Base-by-base conservation (phyloP, 2,113 vertebrate genomes). In the Chitala chitala region DNA sequence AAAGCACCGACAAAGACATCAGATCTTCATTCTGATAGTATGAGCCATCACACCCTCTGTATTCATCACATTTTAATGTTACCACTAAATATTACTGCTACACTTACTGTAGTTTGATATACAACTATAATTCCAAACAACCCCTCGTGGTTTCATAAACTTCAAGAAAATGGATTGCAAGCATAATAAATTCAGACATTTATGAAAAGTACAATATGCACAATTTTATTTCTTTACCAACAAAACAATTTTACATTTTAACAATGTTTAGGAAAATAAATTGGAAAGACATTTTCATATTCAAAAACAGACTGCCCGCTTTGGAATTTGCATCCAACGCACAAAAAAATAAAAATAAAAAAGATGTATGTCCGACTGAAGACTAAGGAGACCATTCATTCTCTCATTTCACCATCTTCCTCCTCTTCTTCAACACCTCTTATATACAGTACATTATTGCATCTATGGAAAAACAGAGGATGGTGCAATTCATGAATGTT, bases 391-490 rank as follows among this genome's bases (percentile, higher is more conserved):
- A 31, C 17, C 0, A 0, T 64, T 33, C 92, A 98, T 88, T 98
- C 97, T 87, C 96, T 94, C 96, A 98, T 99, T 84, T 98, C 96
- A 80, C 96, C 96, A 66, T 99, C 97, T 88, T 99, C 97, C 81
- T 99, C 96, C 69, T 98, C 97, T 79, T 99, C 96, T 89, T 99
- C 97, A 69, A 99, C 96, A 31, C 97, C 96, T 89, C 96, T 89
- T 88, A 98, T 98, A 89, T 98, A 99, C 85, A 99, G 88, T 75
- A 99, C 96, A 61, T 98, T 99, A 89, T 99, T 99, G 86, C 96
- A 99, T 83, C 96, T 98, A 89, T 22, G 80, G 82, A 79, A 4
- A 65, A 15, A 70, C 76, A 76, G 3, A 55, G 69, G 50, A 7
- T 66, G 7, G 29, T 69, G 31, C 5, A 46, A 51, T 29, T 69